Conservation (phyloP, 1,140 invertebrate genomes). For the Ctenoplectra terminalis region DNA sequence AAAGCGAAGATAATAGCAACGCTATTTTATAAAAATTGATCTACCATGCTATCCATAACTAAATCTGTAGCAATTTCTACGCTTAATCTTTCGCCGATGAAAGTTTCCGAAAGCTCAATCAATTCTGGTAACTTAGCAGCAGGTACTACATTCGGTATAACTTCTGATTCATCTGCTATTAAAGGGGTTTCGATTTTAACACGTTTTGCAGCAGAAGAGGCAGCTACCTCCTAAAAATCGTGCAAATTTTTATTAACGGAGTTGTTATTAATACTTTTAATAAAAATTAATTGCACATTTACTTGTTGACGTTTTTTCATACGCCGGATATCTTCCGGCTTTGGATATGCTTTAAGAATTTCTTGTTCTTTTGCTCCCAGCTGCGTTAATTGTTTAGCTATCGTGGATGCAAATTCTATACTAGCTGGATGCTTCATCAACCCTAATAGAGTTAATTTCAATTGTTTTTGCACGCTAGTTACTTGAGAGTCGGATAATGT, state of each 20-base stretch:
- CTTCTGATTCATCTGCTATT: conserved; percentile 74
- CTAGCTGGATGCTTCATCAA: conserved; percentile 94
- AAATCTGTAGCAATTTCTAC: conserved; percentile 88
- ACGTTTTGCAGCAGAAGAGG: conserved; percentile 75
- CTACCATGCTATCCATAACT: conserved; percentile 87
- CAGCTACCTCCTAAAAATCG: conserved; percentile 71
- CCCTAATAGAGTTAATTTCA: conserved; percentile 95
- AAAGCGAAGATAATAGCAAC: background rate
- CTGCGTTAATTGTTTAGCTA: conserved; percentile 94
- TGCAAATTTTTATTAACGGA: conserved; percentile 13
- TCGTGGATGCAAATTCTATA: conserved; percentile 89
- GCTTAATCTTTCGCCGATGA: conserved; percentile 87
- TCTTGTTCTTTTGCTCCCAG: conserved; percentile 94
- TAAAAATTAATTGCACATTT: conserved; percentile 72
- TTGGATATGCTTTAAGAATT: conserved; percentile 89
- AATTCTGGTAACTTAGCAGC: conserved; percentile 78
- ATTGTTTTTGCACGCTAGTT: conserved; percentile 96
- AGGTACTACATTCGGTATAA: conserved; percentile 60
- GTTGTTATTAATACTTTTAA: conserved; percentile 77
- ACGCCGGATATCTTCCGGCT: conserved; percentile 83
- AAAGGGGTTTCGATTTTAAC: conserved; percentile 74
- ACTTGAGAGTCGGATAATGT: conserved; percentile 98
- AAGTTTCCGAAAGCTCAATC: conserved; percentile 83
- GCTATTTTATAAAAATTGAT: conserved; percentile 8
- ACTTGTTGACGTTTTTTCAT: conserved; percentile 83